Conservation (phyloP, 1,140 invertebrate genomes). For the Apis florea region DNA sequence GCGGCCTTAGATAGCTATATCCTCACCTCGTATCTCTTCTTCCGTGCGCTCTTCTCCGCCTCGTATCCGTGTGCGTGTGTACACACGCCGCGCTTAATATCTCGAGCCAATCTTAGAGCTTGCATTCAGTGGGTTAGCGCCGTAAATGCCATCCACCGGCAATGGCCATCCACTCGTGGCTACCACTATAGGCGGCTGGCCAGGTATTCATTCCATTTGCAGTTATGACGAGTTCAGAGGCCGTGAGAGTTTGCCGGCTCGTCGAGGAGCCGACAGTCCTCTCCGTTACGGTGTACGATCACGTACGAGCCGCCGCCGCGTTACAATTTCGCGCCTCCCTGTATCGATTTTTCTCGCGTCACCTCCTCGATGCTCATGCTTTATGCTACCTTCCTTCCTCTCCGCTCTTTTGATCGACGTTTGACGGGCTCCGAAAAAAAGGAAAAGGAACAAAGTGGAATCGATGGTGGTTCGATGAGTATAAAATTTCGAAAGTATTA, state of each 20-base stretch:
- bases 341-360: conserved; percentile 27
- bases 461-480: too few relatives aligned
- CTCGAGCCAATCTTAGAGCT: conserved; percentile 75
- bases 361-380: conserved; percentile 41
- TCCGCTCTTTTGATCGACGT: conserved; percentile 41
- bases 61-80: conserved; percentile 43
- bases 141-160: conserved; percentile 72
- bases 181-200: conserved; percentile 69
- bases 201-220: conserved; percentile 79
- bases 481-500: too few relatives aligned
- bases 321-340: conserved; percentile 50
- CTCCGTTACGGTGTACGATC: conserved; percentile 53
- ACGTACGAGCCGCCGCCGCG: conserved; percentile 39
- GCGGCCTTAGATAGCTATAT: conserved; percentile 41
- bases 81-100: conserved; percentile 71
- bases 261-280: conserved; percentile 24
- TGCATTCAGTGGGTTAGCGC: conserved; percentile 76
- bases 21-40: conserved; percentile 38
- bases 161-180: conserved; percentile 73
- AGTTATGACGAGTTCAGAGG: conserved; percentile 80
- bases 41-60: not conserved
- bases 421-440: not conserved
- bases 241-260: conserved; percentile 75
- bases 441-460: too few relatives aligned
- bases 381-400: conserved; percentile 19